Percentiles rank a stretch among this genome's conserved stretches.
Conservation (phyloP, 2,113 vertebrate species). For the Toxostoma redivivum region DNA sequence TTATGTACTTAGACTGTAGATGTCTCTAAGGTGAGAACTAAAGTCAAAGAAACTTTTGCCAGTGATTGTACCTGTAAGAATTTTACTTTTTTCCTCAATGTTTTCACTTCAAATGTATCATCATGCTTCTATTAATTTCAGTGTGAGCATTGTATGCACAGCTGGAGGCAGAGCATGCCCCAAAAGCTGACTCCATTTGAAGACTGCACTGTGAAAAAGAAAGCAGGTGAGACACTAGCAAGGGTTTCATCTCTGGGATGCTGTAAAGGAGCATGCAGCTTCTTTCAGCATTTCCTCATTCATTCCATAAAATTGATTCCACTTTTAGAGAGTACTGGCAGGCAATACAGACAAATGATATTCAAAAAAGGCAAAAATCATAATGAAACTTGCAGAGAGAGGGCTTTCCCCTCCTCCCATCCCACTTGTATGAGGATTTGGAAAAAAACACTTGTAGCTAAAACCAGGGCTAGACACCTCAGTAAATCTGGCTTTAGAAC, state of each 20-base stretch:
- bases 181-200: conserved; percentile 8
- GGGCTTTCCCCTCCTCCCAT: not conserved
- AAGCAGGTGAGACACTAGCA: not conserved
- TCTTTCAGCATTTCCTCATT: not conserved
- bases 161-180: not conserved
- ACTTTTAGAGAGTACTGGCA: not conserved
- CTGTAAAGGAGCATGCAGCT: not conserved
- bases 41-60: not conserved
- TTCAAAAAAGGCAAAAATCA: not conserved
- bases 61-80: not conserved
- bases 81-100: not conserved
- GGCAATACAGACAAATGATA: not conserved
- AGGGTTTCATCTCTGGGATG: not conserved
- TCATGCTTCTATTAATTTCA: conserved; percentile 13
- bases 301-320: not conserved
- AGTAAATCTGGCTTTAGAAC: not conserved
- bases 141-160: not conserved
- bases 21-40: not conserved
- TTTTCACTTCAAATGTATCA: not conserved
- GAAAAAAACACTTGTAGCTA: not conserved
- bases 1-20: not conserved
- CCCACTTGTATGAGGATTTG: not conserved
- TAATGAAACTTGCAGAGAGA: not conserved
- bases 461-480: not conserved
- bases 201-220: conserved; percentile 13